Evolutionary conservation across 2,797 vertebrate species (phyloP), one percentile per base, ranked within the genome.

Genomic region (Ctenochaetus hawaiiensis): DNA sequence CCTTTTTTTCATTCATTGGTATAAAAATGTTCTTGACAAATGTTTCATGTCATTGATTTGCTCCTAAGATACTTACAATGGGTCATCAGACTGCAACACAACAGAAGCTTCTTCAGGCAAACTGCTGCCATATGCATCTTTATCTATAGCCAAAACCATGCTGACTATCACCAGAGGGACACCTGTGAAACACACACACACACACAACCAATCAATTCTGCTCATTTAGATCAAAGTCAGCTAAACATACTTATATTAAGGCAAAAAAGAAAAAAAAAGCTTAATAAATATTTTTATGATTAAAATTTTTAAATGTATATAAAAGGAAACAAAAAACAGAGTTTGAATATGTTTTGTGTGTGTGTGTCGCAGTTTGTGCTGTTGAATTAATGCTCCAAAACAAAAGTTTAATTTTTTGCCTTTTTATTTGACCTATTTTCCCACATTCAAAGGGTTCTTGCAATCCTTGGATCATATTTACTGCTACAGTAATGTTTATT

Each of bases 1-100:
- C 5, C 8, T 44, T 4, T 56, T 12, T 56, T 8, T 18, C 23
- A 12, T 51, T 52, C 10, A 37, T 66, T 56, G 20, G 8, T 37
- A 6, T 34, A 6, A 4, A 1, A 43, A 6, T 56, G 26, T 62
- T 30, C 4, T 44, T 7, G 44, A 17, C 39, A 5, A 16, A 53
- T 61, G 23, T 2, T 34, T 30, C 10, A 30, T 34, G 30, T 34
- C 30, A 34, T 34, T 4, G 30, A 1, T 72, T 45, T 4, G 16
- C 6, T 56, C 39, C 23, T 6, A 34, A 54, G 44, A 30, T 10
- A 96, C 97, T 97, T 93, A 98, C 97, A 97, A 97, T 51, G 58
- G 17, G 5, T 91, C 88, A 39, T 62, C 70, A 66, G 81, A 83
- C 53, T 87, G 58, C 10, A 68, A 22, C 39, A 2, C 8, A 34